Conservation (phyloP, 2,113 vertebrate genomes). For the Spheniscus mendiculus region DNA sequence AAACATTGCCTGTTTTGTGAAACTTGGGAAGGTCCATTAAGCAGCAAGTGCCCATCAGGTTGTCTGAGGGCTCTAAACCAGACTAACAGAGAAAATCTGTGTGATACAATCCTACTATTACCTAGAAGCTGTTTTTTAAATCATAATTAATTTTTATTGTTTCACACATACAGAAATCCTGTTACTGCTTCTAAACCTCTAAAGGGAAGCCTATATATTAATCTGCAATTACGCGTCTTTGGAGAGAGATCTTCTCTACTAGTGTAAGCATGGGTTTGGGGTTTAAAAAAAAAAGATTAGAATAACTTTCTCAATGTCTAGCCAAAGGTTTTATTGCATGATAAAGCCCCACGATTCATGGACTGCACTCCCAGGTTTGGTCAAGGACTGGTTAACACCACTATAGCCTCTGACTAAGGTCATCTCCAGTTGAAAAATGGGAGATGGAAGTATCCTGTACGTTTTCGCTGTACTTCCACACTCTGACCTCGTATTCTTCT, state of each 20-base stretch:
- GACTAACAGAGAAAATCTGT: neutral
- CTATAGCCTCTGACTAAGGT: neutral
- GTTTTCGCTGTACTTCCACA: neutral
- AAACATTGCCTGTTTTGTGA: neutral
- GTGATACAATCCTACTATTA: neutral
- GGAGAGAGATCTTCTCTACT: neutral
- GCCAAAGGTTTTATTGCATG: neutral
- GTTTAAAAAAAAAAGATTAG: neutral
- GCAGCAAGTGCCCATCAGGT: neutral
- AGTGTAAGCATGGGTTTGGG: neutral
- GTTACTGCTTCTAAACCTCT: neutral
- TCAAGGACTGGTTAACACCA: neutral
- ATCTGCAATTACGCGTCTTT: neutral
- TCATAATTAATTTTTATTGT: neutral
- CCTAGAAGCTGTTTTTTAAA: neutral
- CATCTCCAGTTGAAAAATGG: neutral
- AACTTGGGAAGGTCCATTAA: neutral
- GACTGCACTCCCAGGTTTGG: neutral
- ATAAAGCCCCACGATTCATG: neutral
- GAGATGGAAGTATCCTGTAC: neutral
- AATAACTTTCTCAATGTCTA: neutral
- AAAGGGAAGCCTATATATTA: neutral
- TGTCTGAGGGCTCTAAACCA: neutral
- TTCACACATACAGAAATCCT: neutral
- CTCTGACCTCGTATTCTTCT: neutral